These are phyloP conservation scores for Rhodinocichla rosea DNA, from an alignment of 2,113 vertebrate genomes.

Conservation along the genomic window DNA sequence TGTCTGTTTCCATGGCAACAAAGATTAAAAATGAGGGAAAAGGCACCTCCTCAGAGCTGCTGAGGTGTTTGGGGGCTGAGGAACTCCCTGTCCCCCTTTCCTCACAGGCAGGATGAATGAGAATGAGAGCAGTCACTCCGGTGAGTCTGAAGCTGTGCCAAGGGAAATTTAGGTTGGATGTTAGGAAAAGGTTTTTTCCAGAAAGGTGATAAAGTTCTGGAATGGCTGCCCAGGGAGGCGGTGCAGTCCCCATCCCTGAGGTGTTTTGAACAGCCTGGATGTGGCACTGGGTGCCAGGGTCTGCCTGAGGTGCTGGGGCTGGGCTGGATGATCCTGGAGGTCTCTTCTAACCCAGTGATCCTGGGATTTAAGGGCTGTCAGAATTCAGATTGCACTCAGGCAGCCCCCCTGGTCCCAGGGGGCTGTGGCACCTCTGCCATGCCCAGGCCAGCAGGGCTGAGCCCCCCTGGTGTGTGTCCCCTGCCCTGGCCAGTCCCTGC, in stretches of 20 bases:
- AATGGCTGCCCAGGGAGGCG: neutral
- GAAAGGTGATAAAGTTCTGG: neutral
- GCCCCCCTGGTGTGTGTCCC: neutral
- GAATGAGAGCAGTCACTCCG: accelerated
- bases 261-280: neutral
- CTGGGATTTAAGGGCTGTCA: too few relatives aligned
- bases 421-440: neutral
- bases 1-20: neutral
- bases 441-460: neutral
- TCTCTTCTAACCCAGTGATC: neutral
- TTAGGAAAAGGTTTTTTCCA: neutral
- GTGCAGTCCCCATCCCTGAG: neutral
- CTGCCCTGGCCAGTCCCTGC: neutral
- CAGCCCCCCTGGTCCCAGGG: accelerated
- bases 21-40: neutral
- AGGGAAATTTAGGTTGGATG: neutral
- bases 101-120: neutral
- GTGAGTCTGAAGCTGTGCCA: accelerated
- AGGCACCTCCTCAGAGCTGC: neutral
- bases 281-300: neutral
- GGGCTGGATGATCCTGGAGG: neutral
- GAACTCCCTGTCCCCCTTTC: neutral
- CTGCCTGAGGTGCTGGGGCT: neutral
- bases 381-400: accelerated
- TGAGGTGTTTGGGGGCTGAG: neutral